A percentile compares a stretch with the other conserved stretches of the same genome.
Evolutionary conservation across 23 tunicate species (phyloP).

Genomic region (Phallusia fumigata): DNA sequence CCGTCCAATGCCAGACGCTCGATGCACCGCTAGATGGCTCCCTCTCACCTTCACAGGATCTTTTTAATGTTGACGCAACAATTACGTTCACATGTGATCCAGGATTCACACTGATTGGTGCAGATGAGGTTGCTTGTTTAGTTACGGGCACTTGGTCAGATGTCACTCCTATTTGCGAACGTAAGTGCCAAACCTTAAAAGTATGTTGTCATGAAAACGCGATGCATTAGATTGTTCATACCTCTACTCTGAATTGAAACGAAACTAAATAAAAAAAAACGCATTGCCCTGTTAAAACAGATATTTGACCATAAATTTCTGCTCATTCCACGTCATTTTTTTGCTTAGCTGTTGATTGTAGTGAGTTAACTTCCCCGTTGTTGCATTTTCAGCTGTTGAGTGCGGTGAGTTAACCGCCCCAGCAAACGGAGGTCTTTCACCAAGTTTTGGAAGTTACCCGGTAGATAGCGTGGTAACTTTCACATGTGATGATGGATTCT

Average conservation of each 20-base stretch:
- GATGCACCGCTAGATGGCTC: slow-evolving; percentile 1
- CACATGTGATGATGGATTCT: slow-evolving; percentile 25
- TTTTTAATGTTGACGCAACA: neutral
- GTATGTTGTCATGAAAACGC: no score
- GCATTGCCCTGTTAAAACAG: no score
- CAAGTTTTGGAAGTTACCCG: slow-evolving; percentile 1
- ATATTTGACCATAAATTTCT: no score
- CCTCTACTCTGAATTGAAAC: no score
- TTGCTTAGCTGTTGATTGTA: no score
- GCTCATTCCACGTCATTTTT: no score
- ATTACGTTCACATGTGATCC: neutral
- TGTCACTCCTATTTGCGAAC: slow-evolving; percentile 14
- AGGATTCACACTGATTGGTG: slow-evolving; percentile 10
- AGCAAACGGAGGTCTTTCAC: slow-evolving; percentile 25
- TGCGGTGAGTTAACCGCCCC: slow-evolving; percentile 23
- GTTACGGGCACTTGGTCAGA: slow-evolving; percentile 4
- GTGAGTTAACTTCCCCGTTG: no score
- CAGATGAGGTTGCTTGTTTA: neutral
- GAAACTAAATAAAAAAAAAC: no score
- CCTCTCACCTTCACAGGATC: neutral
- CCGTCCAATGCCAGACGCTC: neutral
- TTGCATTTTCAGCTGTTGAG: neutral
- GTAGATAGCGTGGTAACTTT: slow-evolving; percentile 19
- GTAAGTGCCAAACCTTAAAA: neutral
- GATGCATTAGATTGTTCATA: no score